Evolutionary conservation across 1,140 invertebrate genomes (phyloP).

Genomic region (Sitobion miscanthi): DNA sequence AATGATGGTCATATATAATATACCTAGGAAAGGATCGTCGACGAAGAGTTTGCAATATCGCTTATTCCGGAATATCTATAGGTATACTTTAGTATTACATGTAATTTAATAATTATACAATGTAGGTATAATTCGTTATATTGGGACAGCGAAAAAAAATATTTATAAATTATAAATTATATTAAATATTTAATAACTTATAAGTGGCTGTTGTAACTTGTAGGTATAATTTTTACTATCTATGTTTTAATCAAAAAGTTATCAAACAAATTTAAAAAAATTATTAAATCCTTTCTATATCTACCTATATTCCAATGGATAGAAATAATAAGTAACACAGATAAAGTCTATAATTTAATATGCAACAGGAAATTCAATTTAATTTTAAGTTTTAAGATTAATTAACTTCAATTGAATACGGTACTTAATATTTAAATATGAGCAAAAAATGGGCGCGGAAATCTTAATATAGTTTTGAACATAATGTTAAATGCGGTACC

Average conservation of each 20-base stretch:
- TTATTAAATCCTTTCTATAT: neutral
- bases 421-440: slow-evolving; percentile 14
- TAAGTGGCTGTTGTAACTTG: neutral
- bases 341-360: neutral
- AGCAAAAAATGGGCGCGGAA: neutral
- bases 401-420: neutral
- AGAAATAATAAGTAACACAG: neutral
- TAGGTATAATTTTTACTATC: neutral
- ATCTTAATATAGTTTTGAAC: neutral
- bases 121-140: too few species aligned
- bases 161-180: too few species aligned
- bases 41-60: neutral
- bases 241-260: neutral
- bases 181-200: neutral
- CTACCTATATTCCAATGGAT: neutral
- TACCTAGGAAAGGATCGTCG: too few species aligned
- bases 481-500: neutral
- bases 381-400: neutral
- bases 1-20: too few species aligned
- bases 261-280: neutral
- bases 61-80: neutral
- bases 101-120: too few species aligned
- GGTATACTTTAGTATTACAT: neutral
- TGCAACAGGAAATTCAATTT: neutral
- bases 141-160: too few species aligned